Base-by-base conservation (phyloP, 2,888 invertebrate genomes). In the Malthinus flaveolus region DNA sequence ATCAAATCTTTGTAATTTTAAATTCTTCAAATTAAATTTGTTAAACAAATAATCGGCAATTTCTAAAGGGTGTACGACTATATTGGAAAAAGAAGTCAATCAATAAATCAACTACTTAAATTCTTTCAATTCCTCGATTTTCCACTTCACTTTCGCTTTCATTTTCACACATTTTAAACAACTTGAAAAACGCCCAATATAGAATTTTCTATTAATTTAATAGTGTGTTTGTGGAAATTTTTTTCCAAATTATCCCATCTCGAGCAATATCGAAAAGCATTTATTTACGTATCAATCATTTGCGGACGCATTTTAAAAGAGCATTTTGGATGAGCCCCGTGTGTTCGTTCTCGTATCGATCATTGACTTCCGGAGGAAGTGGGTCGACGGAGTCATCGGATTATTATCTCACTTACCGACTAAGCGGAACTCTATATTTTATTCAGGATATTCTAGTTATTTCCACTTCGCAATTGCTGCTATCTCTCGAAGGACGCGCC, bases 371-470 rank as follows among this genome's bases (percentile, higher is more conserved):
- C 59, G 49, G 12, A 54, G 64, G 70, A 72, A 71, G 67, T 71
- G 68, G 70, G 70, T 69, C 71, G 70, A 62, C 67, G 64, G 63
- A 69, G 59, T 69, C 68, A 69, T 66, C 67, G 69, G 71, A 73
- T 73, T 70, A 73, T 73, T 73, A 73, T 73, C 70, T 71, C 68
- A 71, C 68, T 70, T 69, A 70, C 70, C 65, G 67, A 68, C 68
- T 68, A 68, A 71, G 69, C 68, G 71, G 70, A 71, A 71, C 68
- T 71, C 70, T 69, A 72, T 72, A 74, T 74, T 74, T 75, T 74
- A 74, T 74, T 73, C 73, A 69, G 71, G 71, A 71, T 74, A 71
- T 74, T 71, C 72, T 65, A 67, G 71, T 71, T 71, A 73, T 73
- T 73, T 73, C 70, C 70, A 71, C 64, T 72, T 70, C 65, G 71